Conservation (phyloP, 35 echinoderm and acorn worm species). For the Diadema setosum region DNA sequence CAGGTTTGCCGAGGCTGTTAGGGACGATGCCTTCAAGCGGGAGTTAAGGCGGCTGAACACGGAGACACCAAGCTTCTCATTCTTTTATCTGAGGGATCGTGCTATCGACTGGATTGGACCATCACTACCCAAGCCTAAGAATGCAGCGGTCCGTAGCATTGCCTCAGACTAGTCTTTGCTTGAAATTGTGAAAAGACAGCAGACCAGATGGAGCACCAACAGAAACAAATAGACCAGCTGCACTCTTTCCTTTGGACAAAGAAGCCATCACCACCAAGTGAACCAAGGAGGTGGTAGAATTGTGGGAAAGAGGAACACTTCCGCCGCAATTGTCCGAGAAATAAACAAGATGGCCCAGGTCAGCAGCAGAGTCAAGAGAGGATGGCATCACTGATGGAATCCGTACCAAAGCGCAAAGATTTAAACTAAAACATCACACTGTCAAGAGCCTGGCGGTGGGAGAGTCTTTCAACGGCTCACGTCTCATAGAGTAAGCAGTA, state of each 20-base stretch:
- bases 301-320: slow-evolving; percentile 12
- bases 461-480: neutral
- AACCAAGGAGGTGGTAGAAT: neutral
- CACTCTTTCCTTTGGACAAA: no score
- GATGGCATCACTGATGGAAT: no score
- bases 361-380: no score
- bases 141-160: neutral
- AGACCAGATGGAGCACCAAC: slow-evolving; percentile 42
- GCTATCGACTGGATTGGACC: slow-evolving; percentile 53
- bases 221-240: slow-evolving; percentile 42
- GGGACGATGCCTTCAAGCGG: slow-evolving; percentile 39
- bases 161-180: neutral
- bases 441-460: slow-evolving; percentile 55
- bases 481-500: slow-evolving; percentile 27
- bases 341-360: neutral
- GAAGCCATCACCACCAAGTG: neutral
- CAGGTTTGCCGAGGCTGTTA: slow-evolving; percentile 49
- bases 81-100: slow-evolving; percentile 56
- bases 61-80: neutral
- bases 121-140: neutral
- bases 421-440: slow-evolving; percentile 51
- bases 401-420: no score
- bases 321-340: slow-evolving; percentile 1
- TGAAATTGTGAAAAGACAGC: slow-evolving; percentile 12
- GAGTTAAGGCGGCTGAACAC: slow-evolving; percentile 30